Percentiles rank a stretch among this genome's conserved stretches.
Evolutionary conservation across 2,113 vertebrate species (phyloP).

Genomic region (Fregetta grallaria): DNA sequence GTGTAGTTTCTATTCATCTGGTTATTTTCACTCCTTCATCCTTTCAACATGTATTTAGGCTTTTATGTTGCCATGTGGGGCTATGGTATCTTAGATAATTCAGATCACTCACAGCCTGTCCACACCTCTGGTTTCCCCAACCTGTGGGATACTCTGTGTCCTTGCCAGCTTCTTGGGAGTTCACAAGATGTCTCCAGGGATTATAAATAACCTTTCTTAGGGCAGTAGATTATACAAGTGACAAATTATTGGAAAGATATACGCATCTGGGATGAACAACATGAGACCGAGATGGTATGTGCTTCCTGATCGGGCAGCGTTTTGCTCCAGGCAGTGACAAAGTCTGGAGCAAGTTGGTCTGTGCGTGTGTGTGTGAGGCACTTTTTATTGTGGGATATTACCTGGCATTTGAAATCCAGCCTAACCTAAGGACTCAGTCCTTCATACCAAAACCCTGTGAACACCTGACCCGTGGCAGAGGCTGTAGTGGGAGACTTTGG

Average conservation of each 20-base stretch:
- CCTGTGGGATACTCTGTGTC: background rate
- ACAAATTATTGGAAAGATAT: background rate
- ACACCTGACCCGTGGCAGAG: rapidly evolving
- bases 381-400: background rate
- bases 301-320: background rate
- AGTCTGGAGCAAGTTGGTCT: background rate
- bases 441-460: background rate
- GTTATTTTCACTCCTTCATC: background rate
- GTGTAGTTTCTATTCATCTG: background rate
- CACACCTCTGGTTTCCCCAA: background rate
- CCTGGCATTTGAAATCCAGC: background rate
- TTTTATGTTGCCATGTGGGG: background rate
- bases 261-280: background rate
- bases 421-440: background rate
- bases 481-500: background rate
- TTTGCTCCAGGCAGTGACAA: background rate
- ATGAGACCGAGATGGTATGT: background rate
- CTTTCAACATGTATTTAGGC: background rate
- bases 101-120: background rate
- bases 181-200: background rate
- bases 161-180: background rate
- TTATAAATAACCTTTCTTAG: background rate
- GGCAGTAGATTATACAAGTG: background rate
- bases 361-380: background rate
- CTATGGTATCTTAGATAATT: background rate